phyloP scores from a whole-genome alignment of 2,113 vertebrate genomes.

The Eublepharis macularius region DNA sequence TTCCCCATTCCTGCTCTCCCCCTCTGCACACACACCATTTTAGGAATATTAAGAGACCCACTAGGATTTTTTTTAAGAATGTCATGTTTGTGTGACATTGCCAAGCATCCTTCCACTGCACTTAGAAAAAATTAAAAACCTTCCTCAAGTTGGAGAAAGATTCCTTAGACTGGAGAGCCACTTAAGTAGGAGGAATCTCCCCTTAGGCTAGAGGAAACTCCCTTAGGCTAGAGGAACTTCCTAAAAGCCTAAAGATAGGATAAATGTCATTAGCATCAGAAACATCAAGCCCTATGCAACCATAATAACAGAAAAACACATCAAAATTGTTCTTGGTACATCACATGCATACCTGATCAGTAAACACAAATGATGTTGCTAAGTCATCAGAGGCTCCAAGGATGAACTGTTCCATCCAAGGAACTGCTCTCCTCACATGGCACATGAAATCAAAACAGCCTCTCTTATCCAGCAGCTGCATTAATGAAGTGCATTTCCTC shows the following conservation, averaged over 20 bases:
- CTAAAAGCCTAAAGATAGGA: too few species aligned
- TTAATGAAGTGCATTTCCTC: conserved; percentile 44
- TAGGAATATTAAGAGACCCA: background rate
- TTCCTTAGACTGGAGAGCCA: too few species aligned
- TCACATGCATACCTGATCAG: conserved; percentile 28
- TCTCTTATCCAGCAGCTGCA: conserved; percentile 22
- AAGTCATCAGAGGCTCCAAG: conserved; percentile 29
- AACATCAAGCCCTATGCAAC: background rate
- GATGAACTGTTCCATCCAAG: conserved; percentile 17
- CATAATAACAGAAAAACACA: background rate
- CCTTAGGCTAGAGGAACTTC: too few species aligned
- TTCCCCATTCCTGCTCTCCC: background rate
- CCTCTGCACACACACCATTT: background rate
- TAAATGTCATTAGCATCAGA: background rate
- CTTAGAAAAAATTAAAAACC: too few species aligned
- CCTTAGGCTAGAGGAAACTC: too few species aligned
- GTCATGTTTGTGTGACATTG: background rate
- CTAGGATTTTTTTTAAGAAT: background rate
- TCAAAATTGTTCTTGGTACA: conserved; percentile 7
- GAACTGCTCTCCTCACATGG: conserved; percentile 21
- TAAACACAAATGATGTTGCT: conserved; percentile 40
- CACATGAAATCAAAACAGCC: conserved; percentile 12
- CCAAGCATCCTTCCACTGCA: too few species aligned
- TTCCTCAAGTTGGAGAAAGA: too few species aligned
- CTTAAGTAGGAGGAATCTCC: too few species aligned